Conservation (phyloP, 2,113 vertebrate genomes). For the Solenodon paradoxus region DNA sequence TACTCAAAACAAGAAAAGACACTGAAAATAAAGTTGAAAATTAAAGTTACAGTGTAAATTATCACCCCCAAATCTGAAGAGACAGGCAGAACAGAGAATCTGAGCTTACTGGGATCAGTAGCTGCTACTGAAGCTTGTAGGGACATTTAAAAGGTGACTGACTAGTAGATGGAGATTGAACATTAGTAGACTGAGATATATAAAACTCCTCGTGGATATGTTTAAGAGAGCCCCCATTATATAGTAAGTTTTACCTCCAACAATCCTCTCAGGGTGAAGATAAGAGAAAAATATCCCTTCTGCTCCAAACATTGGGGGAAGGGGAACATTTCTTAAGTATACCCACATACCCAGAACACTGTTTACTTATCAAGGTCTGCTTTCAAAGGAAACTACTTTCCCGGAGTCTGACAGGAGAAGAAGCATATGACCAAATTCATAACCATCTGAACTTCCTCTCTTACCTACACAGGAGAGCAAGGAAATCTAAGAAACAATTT, state of each 20-base stretch:
- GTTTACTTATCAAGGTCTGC: background rate
- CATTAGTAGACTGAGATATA: background rate
- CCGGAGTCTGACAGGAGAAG: background rate
- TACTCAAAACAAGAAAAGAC: background rate
- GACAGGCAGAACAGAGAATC: background rate
- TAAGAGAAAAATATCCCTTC: background rate
- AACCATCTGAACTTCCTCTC: background rate
- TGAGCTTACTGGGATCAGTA: background rate
- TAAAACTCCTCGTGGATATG: fast-evolving
- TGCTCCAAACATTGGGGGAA: too few species aligned
- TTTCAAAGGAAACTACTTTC: background rate
- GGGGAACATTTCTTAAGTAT: background rate
- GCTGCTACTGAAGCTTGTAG: too few species aligned
- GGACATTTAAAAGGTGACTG: background rate
- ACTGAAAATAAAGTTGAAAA: background rate
- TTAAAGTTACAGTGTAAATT: background rate
- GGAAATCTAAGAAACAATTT: background rate
- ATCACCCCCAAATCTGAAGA: background rate
- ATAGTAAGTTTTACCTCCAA: background rate
- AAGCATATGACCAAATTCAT: background rate
- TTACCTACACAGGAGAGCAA: background rate
- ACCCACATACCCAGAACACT: too few species aligned
- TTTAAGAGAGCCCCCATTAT: background rate
- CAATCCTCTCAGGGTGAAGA: background rate
- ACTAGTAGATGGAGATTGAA: background rate